Conservation (phyloP, 2,888 invertebrate species). For the Bugula neritina region DNA sequence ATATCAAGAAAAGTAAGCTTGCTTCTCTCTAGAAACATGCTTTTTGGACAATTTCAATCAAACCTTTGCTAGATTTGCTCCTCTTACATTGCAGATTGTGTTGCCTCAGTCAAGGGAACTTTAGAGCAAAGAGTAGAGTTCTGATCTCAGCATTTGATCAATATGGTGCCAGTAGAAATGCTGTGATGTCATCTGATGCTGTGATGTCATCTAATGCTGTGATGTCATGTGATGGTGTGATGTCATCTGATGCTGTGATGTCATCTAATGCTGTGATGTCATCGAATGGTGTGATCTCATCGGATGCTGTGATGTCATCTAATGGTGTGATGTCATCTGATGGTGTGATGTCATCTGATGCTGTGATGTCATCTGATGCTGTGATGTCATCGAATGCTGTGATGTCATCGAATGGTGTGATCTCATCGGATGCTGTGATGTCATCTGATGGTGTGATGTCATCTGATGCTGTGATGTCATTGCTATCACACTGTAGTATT, state of each 20-base stretch:
- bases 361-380: too few relatives aligned
- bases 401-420: too few relatives aligned
- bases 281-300: too few relatives aligned
- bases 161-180: too few relatives aligned
- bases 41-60: too few relatives aligned
- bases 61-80: too few relatives aligned
- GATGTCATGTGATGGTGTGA: too few relatives aligned
- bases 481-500: not conserved
- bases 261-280: not conserved
- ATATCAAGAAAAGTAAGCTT: slow-evolving; percentile 16
- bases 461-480: not conserved
- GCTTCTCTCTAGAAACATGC: too few relatives aligned
- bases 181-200: not conserved
- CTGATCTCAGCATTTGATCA: slow-evolving; percentile 20
- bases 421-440: too few relatives aligned
- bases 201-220: not conserved
- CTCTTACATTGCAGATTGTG: slow-evolving; percentile 7
- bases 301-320: too few relatives aligned
- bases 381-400: not conserved
- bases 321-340: not conserved
- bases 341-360: not conserved
- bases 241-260: not conserved
- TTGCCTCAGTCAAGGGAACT: not conserved
- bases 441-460: not conserved
- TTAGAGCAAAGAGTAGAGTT: slow-evolving; percentile 18